Evolutionary conservation across 2,888 invertebrate genomes (phyloP).

Genomic region (Margaritifera margaritifera): DNA sequence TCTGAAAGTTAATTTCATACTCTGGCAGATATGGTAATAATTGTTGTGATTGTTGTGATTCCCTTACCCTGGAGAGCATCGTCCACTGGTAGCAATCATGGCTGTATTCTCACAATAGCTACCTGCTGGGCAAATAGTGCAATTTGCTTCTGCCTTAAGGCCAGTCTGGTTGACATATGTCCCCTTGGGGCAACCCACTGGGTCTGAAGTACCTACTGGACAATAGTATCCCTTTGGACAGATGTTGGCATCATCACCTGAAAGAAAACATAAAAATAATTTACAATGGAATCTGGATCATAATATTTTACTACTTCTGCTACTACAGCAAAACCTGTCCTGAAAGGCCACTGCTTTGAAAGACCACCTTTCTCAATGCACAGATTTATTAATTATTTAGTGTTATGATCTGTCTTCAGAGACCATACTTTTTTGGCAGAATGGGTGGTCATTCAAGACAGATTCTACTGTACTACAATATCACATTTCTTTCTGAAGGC

Average conservation of each 20-base stretch:
- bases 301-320: too few relatives aligned
- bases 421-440: too few relatives aligned
- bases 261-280: slow-evolving; percentile 3
- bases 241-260: slow-evolving; percentile 65
- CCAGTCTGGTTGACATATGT: slow-evolving; percentile 64
- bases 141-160: slow-evolving; percentile 51
- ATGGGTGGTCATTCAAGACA: too few relatives aligned
- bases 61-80: slow-evolving; percentile 62
- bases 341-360: too few relatives aligned
- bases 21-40: not conserved
- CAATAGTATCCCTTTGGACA: slow-evolving; percentile 68
- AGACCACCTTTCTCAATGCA: too few relatives aligned
- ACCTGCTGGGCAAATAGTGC: slow-evolving; percentile 64
- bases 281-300: not conserved
- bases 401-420: too few relatives aligned
- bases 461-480: too few relatives aligned
- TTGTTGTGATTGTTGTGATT: not conserved
- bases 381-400: too few relatives aligned
- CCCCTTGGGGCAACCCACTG: slow-evolving; percentile 66
- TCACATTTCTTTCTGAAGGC: too few relatives aligned
- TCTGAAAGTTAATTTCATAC: too few relatives aligned
- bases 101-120: slow-evolving; percentile 61
- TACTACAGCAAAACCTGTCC: too few relatives aligned
- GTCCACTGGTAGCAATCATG: slow-evolving; percentile 56
- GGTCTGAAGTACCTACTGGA: slow-evolving; percentile 61